These are phyloP conservation scores for Drosophila neonasuta DNA, from an alignment of 2,888 invertebrate genomes.

Conservation along the genomic window DNA sequence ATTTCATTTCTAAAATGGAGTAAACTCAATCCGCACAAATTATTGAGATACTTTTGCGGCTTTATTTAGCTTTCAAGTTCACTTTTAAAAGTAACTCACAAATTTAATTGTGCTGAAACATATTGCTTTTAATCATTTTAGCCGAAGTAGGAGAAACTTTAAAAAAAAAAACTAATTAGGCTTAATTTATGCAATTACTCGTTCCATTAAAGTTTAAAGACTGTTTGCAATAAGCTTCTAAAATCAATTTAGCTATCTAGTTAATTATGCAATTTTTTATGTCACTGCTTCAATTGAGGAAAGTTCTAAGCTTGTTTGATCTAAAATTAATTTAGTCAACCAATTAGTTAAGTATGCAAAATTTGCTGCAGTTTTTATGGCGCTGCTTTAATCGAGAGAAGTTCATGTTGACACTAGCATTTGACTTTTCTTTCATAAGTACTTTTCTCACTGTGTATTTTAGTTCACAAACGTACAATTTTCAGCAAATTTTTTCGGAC, in stretches of 20 bases:
- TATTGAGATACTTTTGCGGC: background rate
- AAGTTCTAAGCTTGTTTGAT: too few species aligned
- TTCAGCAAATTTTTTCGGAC: too few species aligned
- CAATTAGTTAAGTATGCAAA: too few species aligned
- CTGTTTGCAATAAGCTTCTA: background rate
- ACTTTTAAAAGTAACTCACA: background rate
- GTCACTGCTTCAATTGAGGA: too few species aligned
- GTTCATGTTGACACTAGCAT: too few species aligned
- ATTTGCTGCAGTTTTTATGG: too few species aligned
- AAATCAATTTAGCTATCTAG: background rate
- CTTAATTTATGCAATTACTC: constrained; percentile 1
- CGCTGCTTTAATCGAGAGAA: too few species aligned
- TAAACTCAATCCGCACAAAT: background rate
- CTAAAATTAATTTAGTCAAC: too few species aligned
- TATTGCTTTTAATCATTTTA: background rate
- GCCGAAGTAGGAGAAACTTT: background rate
- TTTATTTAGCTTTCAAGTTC: background rate
- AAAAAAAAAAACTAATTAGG: background rate
- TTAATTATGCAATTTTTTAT: background rate
- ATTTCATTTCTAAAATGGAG: background rate
- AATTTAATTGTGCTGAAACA: background rate
- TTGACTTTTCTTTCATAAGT: too few species aligned
- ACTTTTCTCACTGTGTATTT: too few species aligned
- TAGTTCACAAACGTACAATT: too few species aligned
- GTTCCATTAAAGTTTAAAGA: background rate